These are phyloP conservation scores for Steromphala cineraria DNA, from an alignment of 2,888 invertebrate species.

Conservation along the genomic window DNA sequence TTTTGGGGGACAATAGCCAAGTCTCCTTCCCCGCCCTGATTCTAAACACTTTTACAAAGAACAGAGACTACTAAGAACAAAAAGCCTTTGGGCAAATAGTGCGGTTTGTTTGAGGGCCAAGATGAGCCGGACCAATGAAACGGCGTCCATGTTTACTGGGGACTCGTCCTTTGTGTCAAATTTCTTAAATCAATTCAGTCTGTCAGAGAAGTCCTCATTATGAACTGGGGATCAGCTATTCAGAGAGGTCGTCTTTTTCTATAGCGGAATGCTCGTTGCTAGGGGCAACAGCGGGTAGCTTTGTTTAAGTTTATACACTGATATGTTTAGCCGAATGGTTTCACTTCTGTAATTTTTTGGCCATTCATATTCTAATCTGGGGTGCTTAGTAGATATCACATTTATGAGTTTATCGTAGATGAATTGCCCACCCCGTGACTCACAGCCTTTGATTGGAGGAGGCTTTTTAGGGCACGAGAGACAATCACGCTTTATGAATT, in stretches of 20 bases:
- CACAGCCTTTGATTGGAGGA: constrained; percentile 29
- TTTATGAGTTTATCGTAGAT: constrained; percentile 40
- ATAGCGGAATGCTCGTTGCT: constrained; percentile 43
- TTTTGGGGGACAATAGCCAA: constrained; percentile 23
- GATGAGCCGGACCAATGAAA: constrained; percentile 14
- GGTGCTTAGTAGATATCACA: constrained; percentile 41
- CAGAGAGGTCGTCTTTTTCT: constrained; percentile 32
- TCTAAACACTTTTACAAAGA: constrained; percentile 25
- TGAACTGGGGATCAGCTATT: constrained; percentile 25
- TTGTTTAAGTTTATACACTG: constrained; percentile 49
- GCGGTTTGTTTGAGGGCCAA: constrained; percentile 17
- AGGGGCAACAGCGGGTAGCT: constrained; percentile 41
- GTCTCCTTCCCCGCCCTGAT: constrained; percentile 21
- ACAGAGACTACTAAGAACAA: constrained; percentile 20
- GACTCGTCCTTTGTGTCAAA: constrained; percentile 36
- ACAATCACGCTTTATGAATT: constrained; percentile 44
- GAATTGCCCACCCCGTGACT: constrained; percentile 30
- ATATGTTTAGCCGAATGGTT: constrained; percentile 38
- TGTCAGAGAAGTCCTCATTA: constrained; percentile 35
- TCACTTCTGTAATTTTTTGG: constrained; percentile 36
- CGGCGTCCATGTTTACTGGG: constrained; percentile 33
- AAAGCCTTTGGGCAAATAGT: constrained; percentile 21
- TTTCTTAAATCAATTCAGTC: constrained; percentile 53
- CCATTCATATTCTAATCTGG: constrained; percentile 44
- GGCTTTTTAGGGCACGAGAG: constrained; percentile 33